Evolutionary conservation across 64 coral and sea anemone species (phyloP).

Genomic region (Porites lutea): DNA sequence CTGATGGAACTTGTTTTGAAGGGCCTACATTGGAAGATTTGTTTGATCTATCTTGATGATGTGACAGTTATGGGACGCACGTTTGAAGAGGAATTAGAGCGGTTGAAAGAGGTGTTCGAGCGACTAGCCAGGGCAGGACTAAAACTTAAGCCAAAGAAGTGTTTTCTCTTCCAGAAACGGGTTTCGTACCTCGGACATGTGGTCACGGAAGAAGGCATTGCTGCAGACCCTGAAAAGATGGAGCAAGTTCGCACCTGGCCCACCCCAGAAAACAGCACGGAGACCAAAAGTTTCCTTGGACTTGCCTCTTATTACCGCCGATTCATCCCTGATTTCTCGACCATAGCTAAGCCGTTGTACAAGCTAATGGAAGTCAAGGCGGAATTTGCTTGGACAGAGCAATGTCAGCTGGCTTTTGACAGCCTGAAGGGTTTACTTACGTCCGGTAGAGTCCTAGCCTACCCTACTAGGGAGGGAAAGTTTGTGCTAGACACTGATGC

Average conservation of each 20-base stretch:
- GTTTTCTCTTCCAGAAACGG: slow-evolving; percentile 30
- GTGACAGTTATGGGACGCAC: slow-evolving; percentile 19
- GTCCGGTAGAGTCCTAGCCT: not conserved
- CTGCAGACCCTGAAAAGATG: slow-evolving; percentile 39
- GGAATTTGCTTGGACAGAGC: slow-evolving; percentile 15
- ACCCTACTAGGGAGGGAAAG: not conserved
- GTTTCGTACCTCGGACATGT: slow-evolving; percentile 34
- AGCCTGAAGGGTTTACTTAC: not conserved
- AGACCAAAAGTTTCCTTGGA: slow-evolving; percentile 10
- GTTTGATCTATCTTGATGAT: slow-evolving; percentile 44
- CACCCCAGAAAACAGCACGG: not conserved
- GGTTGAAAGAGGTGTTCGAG: slow-evolving; percentile 22
- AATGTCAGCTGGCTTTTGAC: slow-evolving; percentile 4
- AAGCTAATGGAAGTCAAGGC: not conserved
- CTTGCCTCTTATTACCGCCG: slow-evolving; percentile 15
- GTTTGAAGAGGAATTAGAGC: slow-evolving; percentile 25
- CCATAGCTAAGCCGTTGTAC: not conserved
- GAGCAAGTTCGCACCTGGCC: slow-evolving; percentile 20
- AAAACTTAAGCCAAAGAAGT: slow-evolving; percentile 62
- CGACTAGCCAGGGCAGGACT: slow-evolving; percentile 10
- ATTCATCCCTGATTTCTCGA: slow-evolving; percentile 7
- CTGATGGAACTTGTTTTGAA: slow-evolving; percentile 64
- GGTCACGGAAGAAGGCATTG: not conserved
- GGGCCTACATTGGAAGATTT: slow-evolving; percentile 36
- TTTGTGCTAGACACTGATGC: slow-evolving; percentile 43